Evolutionary conservation across 2,113 vertebrate genomes (phyloP).

Genomic region (Phalacrocorax carbo): DNA sequence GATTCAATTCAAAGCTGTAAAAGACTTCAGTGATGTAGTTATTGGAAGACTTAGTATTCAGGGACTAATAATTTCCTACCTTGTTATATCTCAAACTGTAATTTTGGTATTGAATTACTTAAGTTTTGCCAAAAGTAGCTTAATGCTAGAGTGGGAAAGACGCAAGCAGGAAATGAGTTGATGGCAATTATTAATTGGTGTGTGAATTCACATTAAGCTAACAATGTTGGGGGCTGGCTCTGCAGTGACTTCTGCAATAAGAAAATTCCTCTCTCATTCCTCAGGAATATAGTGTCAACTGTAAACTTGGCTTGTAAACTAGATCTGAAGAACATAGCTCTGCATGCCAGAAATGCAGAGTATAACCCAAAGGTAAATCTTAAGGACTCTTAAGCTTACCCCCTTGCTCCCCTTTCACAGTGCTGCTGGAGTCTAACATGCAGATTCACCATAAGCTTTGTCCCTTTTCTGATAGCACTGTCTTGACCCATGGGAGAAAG

Average conservation of each 20-base stretch:
- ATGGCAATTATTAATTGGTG: not conserved
- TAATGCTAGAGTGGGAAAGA: not conserved
- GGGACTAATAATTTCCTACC: not conserved
- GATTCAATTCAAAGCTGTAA: not conserved
- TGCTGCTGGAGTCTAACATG: not conserved
- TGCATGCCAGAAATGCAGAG: conserved; percentile 95
- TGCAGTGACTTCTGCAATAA: not conserved
- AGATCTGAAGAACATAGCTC: conserved; percentile 94
- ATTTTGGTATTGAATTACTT: not conserved
- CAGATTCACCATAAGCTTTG: not conserved
- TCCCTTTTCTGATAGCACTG: not conserved
- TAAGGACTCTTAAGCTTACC: not conserved
- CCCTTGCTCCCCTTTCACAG: not conserved
- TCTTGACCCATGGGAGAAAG: not conserved
- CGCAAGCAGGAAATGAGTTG: not conserved
- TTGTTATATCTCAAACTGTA: not conserved
- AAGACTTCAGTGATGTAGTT: not conserved
- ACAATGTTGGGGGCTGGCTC: not conserved
- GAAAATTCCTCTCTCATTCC: not conserved
- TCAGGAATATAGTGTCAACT: conserved; percentile 95
- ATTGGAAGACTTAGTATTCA: not conserved
- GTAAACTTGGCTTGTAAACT: conserved; percentile 93
- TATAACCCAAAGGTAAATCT: conserved; percentile 93
- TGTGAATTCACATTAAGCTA: not conserved
- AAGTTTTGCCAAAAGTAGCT: not conserved